A percentile compares a stretch with the other conserved stretches of the same genome.
These are phyloP conservation scores for Calephelis nemesis DNA, from an alignment of 1,140 invertebrate species.

Conservation along the genomic window DNA sequence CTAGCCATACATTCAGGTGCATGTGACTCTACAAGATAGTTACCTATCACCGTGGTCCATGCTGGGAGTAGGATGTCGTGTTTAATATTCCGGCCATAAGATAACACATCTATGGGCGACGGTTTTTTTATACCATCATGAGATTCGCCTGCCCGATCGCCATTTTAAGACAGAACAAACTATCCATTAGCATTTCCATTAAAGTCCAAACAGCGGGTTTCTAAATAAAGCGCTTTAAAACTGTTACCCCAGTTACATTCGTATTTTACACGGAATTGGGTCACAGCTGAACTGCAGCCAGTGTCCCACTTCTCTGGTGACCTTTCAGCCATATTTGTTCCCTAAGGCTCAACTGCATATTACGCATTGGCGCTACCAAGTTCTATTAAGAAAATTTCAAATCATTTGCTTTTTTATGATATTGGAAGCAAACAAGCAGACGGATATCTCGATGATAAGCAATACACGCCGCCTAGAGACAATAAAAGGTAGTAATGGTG, in stretches of 20 bases:
- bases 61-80: not conserved
- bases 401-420: not conserved
- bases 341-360: conserved; percentile 4
- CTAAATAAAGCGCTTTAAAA: conserved; percentile 28
- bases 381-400: not conserved
- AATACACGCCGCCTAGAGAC: too few species aligned
- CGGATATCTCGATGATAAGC: too few species aligned
- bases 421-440: too few species aligned
- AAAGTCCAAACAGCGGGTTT: not conserved
- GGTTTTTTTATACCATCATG: not conserved
- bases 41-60: not conserved
- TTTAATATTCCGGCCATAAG: not conserved
- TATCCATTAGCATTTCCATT: not conserved
- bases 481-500: too few species aligned
- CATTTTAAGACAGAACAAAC: not conserved
- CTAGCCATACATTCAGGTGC: too few species aligned
- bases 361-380: not conserved
- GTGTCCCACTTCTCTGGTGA: conserved; percentile 34
- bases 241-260: conserved; percentile 30
- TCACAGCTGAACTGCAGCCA: conserved; percentile 39
- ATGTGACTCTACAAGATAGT: not conserved
- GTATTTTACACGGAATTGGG: conserved; percentile 33
- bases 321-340: conserved; percentile 31
- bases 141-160: too few species aligned
- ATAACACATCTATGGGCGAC: not conserved